Conservation (phyloP, 2,113 vertebrate genomes). For the Gorsachius goisagi region DNA sequence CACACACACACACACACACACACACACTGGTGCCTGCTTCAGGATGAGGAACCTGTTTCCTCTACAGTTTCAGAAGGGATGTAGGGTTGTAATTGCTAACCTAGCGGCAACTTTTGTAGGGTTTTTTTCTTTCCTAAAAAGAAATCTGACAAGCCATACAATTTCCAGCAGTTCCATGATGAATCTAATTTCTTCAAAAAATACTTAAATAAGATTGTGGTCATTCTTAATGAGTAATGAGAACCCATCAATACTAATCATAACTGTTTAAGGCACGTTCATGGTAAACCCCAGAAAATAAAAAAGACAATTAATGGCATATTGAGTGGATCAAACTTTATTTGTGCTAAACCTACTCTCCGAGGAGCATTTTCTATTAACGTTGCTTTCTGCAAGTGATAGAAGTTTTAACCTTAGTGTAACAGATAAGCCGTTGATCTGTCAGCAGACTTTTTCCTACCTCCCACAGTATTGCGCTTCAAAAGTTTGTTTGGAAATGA, state of each 20-base stretch:
- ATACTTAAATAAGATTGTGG: conserved; percentile 9
- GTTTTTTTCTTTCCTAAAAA: neutral
- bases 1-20: neutral
- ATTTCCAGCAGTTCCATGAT: neutral
- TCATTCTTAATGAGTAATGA: neutral
- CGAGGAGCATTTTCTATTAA: conserved; percentile 67
- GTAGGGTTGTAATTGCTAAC: conserved; percentile 23
- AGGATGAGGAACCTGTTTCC: neutral
- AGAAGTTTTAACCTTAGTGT: conserved; percentile 74
- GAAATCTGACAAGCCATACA: neutral
- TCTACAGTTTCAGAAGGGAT: neutral
- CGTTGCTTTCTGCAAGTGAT: conserved; percentile 63
- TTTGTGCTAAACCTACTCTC: conserved; percentile 57
- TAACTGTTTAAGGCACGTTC: conserved; percentile 18
- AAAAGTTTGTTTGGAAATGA: conserved; percentile 85
- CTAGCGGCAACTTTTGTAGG: neutral
- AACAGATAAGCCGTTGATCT: conserved; percentile 74
- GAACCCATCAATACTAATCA: neutral
- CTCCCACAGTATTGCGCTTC: conserved; percentile 78
- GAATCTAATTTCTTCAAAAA: conserved; percentile 15
- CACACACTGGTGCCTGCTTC: neutral
- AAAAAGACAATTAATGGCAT: conserved; percentile 47
- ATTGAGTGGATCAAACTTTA: conserved; percentile 55
- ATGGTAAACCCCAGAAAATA: conserved; percentile 6
- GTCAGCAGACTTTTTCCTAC: conserved; percentile 77